Conservation (phyloP, 2,113 vertebrate genomes). For the Synodontis membranacea region DNA sequence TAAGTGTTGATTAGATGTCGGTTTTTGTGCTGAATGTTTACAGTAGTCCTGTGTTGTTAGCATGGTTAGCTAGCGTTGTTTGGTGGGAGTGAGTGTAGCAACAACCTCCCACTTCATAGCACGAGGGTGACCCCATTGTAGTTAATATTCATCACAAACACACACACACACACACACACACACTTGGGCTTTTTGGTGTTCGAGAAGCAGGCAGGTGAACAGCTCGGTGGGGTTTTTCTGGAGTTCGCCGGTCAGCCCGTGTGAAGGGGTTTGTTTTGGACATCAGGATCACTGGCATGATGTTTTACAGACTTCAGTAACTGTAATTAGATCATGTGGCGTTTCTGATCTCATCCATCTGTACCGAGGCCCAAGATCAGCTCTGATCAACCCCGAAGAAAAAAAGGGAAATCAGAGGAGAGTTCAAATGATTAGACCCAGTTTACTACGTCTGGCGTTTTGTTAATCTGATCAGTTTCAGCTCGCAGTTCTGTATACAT, state of each 20-base stretch:
- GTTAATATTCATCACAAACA: too few relatives aligned
- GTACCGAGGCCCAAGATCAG: background rate
- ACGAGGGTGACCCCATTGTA: constrained; percentile 9
- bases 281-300: background rate
- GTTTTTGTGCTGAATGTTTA: background rate
- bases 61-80: background rate
- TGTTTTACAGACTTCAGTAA: background rate
- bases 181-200: background rate
- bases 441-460: background rate
- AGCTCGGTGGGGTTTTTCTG: background rate
- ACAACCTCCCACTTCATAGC: background rate
- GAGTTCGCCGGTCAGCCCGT: background rate
- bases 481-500: background rate
- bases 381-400: background rate
- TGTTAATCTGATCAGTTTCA: background rate
- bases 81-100: constrained; percentile 9
- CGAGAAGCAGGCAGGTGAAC: background rate
- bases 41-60: background rate
- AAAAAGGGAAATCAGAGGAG: background rate
- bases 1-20: background rate
- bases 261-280: background rate
- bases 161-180: too few relatives aligned
- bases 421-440: background rate
- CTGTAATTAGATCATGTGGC: background rate
- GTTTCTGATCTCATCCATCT: background rate